phyloP scores from a whole-genome alignment of 2,797 vertebrate genomes.

The Xerus rutilus region DNA sequence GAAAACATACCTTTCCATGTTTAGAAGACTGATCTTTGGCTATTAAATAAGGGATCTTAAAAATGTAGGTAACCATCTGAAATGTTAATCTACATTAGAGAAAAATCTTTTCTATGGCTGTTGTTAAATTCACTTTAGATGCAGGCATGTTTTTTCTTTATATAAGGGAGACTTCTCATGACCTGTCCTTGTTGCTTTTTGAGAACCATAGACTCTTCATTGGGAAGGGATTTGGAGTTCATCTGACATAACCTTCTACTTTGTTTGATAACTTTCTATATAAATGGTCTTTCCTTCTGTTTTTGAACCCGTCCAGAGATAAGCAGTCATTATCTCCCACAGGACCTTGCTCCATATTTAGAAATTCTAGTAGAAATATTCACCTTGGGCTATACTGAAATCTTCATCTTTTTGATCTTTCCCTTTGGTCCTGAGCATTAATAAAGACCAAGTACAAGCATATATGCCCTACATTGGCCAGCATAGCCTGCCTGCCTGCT shows the following conservation, averaged over 20 bases:
- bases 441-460: background rate
- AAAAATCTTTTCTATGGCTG: background rate
- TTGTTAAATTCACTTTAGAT: background rate
- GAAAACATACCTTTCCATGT: background rate
- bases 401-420: constrained; percentile 16
- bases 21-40: background rate
- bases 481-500: background rate
- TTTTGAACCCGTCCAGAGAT: constrained; percentile 58
- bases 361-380: constrained; percentile 2
- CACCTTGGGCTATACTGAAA: background rate
- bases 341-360: constrained; percentile 39
- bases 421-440: background rate
- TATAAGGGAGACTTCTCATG: background rate
- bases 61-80: background rate
- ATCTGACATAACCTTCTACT: constrained; percentile 13
- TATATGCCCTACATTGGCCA: too few species aligned
- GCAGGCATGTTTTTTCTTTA: constrained; percentile 13
- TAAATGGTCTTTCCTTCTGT: constrained; percentile 60
- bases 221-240: constrained; percentile 52
- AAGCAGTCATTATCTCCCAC: constrained; percentile 58
- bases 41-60: background rate
- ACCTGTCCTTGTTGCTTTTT: constrained; percentile 9
- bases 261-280: constrained; percentile 29
- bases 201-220: constrained; percentile 60
- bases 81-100: background rate